Base-by-base conservation (phyloP, 1,140 invertebrate genomes). In the Amphibalanus amphitrite region DNA sequence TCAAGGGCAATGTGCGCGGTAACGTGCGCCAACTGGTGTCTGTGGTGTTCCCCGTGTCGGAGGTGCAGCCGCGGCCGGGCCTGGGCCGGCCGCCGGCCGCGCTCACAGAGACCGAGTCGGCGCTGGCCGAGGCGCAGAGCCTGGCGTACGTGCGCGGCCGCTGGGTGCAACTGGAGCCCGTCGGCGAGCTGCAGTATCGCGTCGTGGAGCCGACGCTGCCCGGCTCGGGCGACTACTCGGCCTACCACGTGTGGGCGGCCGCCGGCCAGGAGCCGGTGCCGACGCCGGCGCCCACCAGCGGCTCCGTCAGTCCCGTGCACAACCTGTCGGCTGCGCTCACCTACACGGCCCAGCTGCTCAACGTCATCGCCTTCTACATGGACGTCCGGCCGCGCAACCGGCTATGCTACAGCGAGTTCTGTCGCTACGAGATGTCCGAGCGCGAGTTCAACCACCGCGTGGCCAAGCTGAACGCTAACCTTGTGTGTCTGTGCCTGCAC, bases 271-370 rank as follows among this genome's bases (percentile, higher is more conserved):
- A 10, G 88, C 87, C 72, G 90, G 90, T 29, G 88, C 91, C 78
- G 92, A 91, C 76, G 86, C 86, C 85, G 86, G 70, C 91, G 90
- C 77, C 85, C 84, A 78, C 80, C 86, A 76, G 90, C 88, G 87
- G 84, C 87, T 89, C 77, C 75, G 70, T 71, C 33, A 28, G 71
- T 33, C 28, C 26, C 59, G 69, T 69, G 40, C 88, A 88, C 77
- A 86, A 85, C 72, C 89, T 91, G 69, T 86, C 85, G 77, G 90
- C 90, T 59, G 91, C 88, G 69, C 83, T 93, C 38, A 87, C 87
- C 69, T 91, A 92, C 78, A 87, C 87, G 26, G 87, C 90, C 71
- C 91, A 95, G 82, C 81, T 93, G 73, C 84, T 90, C n/a, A 86
- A 87, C 78, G 82, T 91, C 74, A 80, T 92, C 70, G 87, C 90